These are phyloP conservation scores for Pipa parva DNA, from an alignment of 2,113 vertebrate species.

Conservation along the genomic window DNA sequence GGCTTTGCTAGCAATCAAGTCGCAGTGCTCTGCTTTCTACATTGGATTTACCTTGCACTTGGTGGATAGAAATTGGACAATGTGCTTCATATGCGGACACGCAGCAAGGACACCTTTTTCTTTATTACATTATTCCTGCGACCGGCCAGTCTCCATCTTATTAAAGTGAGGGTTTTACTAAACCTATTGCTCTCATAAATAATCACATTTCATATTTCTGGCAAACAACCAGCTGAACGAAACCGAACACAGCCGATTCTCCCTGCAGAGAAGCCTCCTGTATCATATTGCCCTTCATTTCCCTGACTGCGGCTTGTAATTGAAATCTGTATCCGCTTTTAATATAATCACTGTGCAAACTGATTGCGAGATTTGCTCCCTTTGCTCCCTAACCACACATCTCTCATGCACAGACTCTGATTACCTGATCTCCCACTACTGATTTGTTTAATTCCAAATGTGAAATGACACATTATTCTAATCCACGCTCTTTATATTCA, in stretches of 20 bases:
- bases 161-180: neutral
- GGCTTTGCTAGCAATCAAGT: no score
- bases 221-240: neutral
- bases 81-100: no score
- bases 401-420: neutral
- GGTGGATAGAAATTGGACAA: no score
- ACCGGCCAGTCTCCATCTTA: neutral
- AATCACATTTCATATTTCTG: neutral
- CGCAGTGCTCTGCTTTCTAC: no score
- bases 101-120: no score
- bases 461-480: no score
- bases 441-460: no score
- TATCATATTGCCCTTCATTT: constrained; percentile 9
- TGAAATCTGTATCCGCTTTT: constrained; percentile 25
- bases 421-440: constrained; percentile 3
- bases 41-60: no score
- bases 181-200: neutral
- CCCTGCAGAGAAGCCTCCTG: constrained; percentile 4
- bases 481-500: no score
- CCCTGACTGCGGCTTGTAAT: constrained; percentile 14
- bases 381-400: neutral
- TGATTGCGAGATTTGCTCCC: constrained; percentile 15
- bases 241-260: neutral
- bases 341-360: constrained; percentile 24
- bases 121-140: no score